Evolutionary conservation across 2,797 vertebrate genomes (phyloP), one percentile per base, ranked within the genome.

Genomic region (Microcaecilia unicolor): DNA sequence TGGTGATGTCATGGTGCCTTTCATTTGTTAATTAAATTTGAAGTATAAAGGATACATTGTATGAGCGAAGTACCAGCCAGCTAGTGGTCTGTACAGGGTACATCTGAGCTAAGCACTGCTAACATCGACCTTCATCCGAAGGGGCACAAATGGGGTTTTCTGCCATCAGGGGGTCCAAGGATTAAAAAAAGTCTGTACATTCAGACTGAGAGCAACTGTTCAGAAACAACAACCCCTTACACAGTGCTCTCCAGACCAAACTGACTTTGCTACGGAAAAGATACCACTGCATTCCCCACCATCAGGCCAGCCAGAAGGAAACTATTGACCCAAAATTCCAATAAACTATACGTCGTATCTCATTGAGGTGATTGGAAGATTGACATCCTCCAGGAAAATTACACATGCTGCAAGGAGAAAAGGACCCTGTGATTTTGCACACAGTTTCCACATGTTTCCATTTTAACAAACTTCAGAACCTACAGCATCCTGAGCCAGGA

Each of bases 201-300:
- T 58, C 60, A 78, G 61, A 63, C 42, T 49, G 52, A 58, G 45
- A 76, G 68, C 65, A 79, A 61, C 64, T 80, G 71, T 64, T 75
- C 55, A 37, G 47, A 44, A 64, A 68, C 37, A 44, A 58, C 53
- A 49, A 47, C 43, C 48, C 37, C 34, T 61, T 34, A 27, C 18
- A 43, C 41, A 50, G 41, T 42, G 28, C 43, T 39, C 7, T 21
- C 15, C 19, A 29, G 22, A 37, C 20, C 22, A 32, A 40, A 51
- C 39, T 35, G 39, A 35, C 14, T 10, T 25, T 18, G 10, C 10
- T 39, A 10, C 31, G 44, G 4, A 28, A 22, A 50, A 49, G 53
- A 18, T 13, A 50, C 35, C 15, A 38, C n/a, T 46, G 19, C 10
- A 11, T 2, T 10, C 32, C 25, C 21, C 10, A 24, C 25, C n/a